phyloP scores from a whole-genome alignment of 2,113 vertebrate species.

The Neodontobutis hainanensis region DNA sequence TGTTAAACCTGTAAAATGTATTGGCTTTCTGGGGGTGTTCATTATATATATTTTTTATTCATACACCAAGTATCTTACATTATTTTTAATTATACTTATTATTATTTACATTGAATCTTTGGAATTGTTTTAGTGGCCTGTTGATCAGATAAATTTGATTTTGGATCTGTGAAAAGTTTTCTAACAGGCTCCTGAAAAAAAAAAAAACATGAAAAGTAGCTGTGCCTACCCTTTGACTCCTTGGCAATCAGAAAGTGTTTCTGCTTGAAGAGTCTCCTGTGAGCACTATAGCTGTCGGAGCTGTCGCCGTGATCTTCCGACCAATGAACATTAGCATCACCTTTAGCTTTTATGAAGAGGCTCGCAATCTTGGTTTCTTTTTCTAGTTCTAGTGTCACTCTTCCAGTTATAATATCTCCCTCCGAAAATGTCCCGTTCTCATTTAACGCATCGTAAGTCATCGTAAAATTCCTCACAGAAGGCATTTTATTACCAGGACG shows the following conservation, averaged over 20 bases:
- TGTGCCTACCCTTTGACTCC: constrained; percentile 37
- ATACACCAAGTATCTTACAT: too few relatives aligned
- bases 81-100: too few relatives aligned
- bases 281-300: constrained; percentile 20
- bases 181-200: too few relatives aligned
- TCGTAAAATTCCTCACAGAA: constrained; percentile 33
- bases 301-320: neutral
- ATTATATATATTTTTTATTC: too few relatives aligned
- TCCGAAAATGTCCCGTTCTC: constrained; percentile 59
- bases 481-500: constrained; percentile 32
- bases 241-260: constrained; percentile 65
- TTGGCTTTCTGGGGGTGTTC: too few relatives aligned
- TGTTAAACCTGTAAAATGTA: too few relatives aligned
- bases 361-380: constrained; percentile 45
- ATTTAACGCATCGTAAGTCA: constrained; percentile 58
- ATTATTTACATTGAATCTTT: too few relatives aligned
- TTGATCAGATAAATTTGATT: too few relatives aligned
- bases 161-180: too few relatives aligned
- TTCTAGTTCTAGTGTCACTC: constrained; percentile 44
- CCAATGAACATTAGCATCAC: constrained; percentile 69
- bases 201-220: too few relatives aligned
- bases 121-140: too few relatives aligned
- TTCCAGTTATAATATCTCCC: constrained; percentile 60
- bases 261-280: constrained; percentile 73
- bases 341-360: constrained; percentile 70